A percentile compares a stretch with the other conserved stretches of the same genome.
phyloP scores from a whole-genome alignment of 2,888 invertebrate species.

The Nineta flava region DNA sequence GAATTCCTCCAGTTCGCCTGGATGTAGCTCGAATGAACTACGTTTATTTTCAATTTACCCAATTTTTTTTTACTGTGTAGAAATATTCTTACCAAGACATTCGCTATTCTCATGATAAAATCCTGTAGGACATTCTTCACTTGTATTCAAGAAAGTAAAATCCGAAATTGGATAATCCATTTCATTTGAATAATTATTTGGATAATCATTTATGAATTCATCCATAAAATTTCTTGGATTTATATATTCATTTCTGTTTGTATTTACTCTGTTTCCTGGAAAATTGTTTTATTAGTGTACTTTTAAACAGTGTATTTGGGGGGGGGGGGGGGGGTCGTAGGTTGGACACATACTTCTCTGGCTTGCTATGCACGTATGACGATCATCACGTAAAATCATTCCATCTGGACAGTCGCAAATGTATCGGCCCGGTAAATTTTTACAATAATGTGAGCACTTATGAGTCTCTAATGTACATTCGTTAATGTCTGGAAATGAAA shows the following conservation, averaged over 20 bases:
- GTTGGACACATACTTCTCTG: constrained; percentile 6
- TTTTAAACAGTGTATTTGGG: too few species aligned
- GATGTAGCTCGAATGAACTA: too few species aligned
- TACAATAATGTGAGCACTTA: constrained; percentile 40
- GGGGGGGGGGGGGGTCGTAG: too few species aligned
- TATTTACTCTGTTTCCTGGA: too few species aligned
- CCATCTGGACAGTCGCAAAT: constrained; percentile 40
- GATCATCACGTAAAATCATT: constrained; percentile 21
- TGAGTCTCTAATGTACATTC: constrained; percentile 32
- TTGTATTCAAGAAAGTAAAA: background rate
- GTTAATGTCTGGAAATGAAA: constrained; percentile 35
- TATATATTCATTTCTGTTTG: background rate
- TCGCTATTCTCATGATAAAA: background rate
- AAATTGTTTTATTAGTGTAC: too few species aligned
- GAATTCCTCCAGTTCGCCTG: too few species aligned
- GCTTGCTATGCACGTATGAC: constrained; percentile 17
- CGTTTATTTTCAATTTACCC: too few species aligned
- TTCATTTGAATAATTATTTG: background rate
- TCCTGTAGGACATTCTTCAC: background rate
- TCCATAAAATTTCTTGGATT: background rate
- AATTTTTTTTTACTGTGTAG: too few species aligned
- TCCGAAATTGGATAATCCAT: background rate
- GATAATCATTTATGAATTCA: background rate
- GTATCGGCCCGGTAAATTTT: constrained; percentile 43
- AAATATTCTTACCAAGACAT: background rate